Base-by-base conservation (phyloP, 2,888 invertebrate genomes). In the Mechanitis messenoides region DNA sequence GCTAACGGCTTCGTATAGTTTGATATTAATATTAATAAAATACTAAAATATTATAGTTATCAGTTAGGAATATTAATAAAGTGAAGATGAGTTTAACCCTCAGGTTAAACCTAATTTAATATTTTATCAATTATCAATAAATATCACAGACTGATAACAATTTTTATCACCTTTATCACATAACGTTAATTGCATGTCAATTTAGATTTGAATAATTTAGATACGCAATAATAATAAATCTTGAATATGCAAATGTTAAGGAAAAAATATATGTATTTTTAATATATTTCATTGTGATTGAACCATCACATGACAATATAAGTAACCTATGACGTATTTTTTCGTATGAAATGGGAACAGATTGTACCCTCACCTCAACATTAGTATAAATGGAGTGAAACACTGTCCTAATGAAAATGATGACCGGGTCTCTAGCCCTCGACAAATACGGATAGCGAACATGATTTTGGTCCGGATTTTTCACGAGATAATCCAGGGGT, bases 361-460 rank as follows among this genome's bases (percentile, higher is more conserved):
- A 68, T 61, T 67, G 75, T 74, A 70, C 73, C 74, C 73, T 75
- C 70, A 69, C 67, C 59, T 66, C 64, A 68, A 79, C 82, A 85
- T 84, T 82, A 81, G 79, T 82, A 85, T 78, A 84, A 84, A 85
- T 85, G 80, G 74, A 67, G 68, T 68, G 69, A 69, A 70, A 78
- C 79, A 77, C 69, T 67, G 67, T 66, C 70, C 74, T 84, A 85
- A 85, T 84, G 84, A 85, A 78, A 84, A 76, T 77, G 81, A 84
- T 84, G 84, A 76, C 76, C 72, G 73, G 64, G 69, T 74, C 76
- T 77, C 79, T 69, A 63, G 33, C 64, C 66, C 66, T 68, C 73
- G 85, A 85, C 84, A 78, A 77, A 73, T 76, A 83, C 76, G 76
- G 77, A 83, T 83, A 68, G 79, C 68, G 67, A 60, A 58, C 65